A percentile compares a stretch with the other conserved stretches of the same genome.
Conservation (phyloP, 2,797 vertebrate species). For the Rhinichthys osculus region DNA sequence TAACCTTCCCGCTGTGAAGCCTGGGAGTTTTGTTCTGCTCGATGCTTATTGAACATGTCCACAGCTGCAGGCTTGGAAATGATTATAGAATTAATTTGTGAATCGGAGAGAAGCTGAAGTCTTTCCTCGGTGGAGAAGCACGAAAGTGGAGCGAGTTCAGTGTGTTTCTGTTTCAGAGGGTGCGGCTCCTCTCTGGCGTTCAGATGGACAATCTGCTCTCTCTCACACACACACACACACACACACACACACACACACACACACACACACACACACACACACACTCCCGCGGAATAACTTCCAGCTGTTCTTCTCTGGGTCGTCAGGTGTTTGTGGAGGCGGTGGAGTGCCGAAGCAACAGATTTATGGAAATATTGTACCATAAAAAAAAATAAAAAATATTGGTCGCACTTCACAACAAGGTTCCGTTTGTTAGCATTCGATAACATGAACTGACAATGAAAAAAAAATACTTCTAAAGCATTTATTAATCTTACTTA, state of each 20-base stretch:
- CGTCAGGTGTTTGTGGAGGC: background rate
- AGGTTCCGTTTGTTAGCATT: background rate
- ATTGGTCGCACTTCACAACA: background rate
- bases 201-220: background rate
- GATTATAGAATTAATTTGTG: background rate
- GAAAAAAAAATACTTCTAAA: background rate
- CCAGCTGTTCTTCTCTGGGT: background rate
- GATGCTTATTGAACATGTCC: background rate
- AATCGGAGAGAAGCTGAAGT: background rate
- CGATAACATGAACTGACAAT: background rate
- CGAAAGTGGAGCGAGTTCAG: background rate
- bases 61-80: background rate
- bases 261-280: rapidly evolving
- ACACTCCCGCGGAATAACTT: background rate
- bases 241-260: background rate
- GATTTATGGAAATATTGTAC: too few species aligned
- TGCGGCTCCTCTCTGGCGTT: background rate
- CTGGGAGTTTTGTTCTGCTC: background rate
- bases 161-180: too few species aligned
- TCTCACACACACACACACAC: background rate
- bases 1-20: too few species aligned
- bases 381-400: background rate
- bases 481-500: background rate
- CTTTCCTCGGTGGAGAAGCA: background rate
- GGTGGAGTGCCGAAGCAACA: too few species aligned